Base-by-base conservation (phyloP, 2,113 vertebrate species). In the Sorex araneus region DNA sequence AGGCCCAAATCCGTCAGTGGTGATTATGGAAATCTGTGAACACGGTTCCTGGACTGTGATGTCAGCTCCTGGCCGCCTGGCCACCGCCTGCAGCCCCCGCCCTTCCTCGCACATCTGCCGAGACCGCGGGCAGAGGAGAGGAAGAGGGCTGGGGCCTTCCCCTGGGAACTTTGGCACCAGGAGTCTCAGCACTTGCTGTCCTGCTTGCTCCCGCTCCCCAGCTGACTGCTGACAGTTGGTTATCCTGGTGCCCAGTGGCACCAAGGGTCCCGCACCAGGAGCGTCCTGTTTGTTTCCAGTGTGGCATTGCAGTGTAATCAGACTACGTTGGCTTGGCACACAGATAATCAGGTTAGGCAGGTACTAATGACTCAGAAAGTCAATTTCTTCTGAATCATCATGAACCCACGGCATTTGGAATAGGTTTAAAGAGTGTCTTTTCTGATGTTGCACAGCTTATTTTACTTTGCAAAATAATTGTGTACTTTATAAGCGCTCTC, bases 321-420 rank as follows among this genome's bases (percentile, higher is more conserved):
- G 34, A 36, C 69, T 69, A 50, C 83, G 47, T 83, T 96, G 94
- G 60, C 94, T 76, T 36, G 11, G 95, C 84, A 94, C 69, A 94
- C 57, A 47, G 92, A 79, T 75, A 63, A 83, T 95, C 86, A 94
- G 87, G 94, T 95, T 96, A 89, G 79, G 57, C 94, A 92, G 80
- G 89, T 95, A 77, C 54, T 96, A 85, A 84, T 94, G 95, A 97
- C 60, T 95, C 75, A 94, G 64, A 91, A 75, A 75, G 80, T 63
- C 67, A 70, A 77, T 79, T 57, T 83, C 75, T 57, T 83, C 75
- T 93, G 95, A 95, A 94, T 95, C 93, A 93, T 71, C 19, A 16
- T 77, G 74, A 90, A 50, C 23, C 50, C 71, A 57, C 30, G 84
- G 7, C 67, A 50, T 83, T 76, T 32, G 45, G 34, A 89, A 47